A percentile compares a stretch with the other conserved stretches of the same genome.
phyloP scores from a whole-genome alignment of 2,113 vertebrate genomes.

The Hylia prasina region DNA sequence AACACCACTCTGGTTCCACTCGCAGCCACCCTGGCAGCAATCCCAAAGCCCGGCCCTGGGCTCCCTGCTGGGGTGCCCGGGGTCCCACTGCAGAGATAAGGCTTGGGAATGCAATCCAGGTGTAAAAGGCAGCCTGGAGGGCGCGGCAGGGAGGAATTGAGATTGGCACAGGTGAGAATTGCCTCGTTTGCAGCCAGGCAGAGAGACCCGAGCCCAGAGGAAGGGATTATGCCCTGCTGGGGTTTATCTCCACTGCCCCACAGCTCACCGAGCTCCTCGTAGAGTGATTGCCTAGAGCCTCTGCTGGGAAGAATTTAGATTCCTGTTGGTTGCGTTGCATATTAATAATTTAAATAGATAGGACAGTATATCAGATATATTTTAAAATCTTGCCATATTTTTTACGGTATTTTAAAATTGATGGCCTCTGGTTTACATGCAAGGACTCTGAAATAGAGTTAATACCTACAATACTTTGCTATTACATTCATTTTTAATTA shows the following conservation, averaged over 20 bases:
- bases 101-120: background rate
- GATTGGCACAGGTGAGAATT: background rate
- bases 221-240: background rate
- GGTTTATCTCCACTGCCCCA: background rate
- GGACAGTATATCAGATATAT: background rate
- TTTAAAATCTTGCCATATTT: slow-evolving; percentile 16
- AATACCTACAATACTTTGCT: background rate
- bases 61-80: background rate
- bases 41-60: background rate
- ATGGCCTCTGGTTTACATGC: slow-evolving; percentile 3
- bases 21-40: background rate
- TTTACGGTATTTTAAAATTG: slow-evolving; percentile 1
- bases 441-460: background rate
- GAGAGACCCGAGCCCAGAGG: background rate
- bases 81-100: background rate
- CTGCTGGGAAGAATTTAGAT: background rate
- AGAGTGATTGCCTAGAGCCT: background rate
- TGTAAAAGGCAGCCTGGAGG: background rate
- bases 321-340: background rate
- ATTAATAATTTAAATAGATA: slow-evolving; percentile 49
- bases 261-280: background rate
- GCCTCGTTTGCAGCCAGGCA: background rate
- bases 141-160: background rate
- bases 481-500: slow-evolving; percentile 55
- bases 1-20: rapidly evolving